Conservation (phyloP, 2,888 invertebrate species). For the Parelbella ahira region DNA sequence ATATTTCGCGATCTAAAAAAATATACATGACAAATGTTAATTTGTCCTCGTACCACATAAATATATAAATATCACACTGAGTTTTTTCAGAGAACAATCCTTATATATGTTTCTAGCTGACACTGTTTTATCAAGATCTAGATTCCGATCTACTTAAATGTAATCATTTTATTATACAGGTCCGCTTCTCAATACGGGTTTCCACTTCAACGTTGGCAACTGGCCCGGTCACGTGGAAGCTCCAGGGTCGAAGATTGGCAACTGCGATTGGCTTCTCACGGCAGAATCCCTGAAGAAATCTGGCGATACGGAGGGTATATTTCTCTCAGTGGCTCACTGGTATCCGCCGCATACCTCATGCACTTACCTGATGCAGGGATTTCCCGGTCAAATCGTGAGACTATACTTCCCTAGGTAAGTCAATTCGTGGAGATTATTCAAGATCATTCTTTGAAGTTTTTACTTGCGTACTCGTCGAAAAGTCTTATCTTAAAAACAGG, state of each 20-base stretch:
- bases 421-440: too few species aligned
- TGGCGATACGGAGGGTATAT: slow-evolving; percentile 92
- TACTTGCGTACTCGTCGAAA: too few species aligned
- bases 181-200: slow-evolving; percentile 93
- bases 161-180: slow-evolving; percentile 58
- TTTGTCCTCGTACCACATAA: too few species aligned
- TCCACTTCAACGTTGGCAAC: slow-evolving; percentile 96
- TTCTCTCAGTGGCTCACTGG: slow-evolving; percentile 95
- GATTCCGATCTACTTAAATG: slow-evolving; percentile 77
- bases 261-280: slow-evolving; percentile 93
- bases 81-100: too few species aligned
- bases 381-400: slow-evolving; percentile 91
- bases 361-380: slow-evolving; percentile 93
- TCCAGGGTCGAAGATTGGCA: slow-evolving; percentile 91
- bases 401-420: slow-evolving; percentile 92
- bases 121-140: too few species aligned
- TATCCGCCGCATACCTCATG: slow-evolving; percentile 96
- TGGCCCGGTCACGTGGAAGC: slow-evolving; percentile 97
- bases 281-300: slow-evolving; percentile 89
- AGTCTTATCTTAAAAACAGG: too few species aligned
- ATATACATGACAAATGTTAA: too few species aligned
- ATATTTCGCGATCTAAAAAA: too few species aligned
- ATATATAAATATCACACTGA: too few species aligned
- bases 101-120: too few species aligned
- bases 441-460: too few species aligned